These are phyloP conservation scores for Schizaphis graminum DNA, from an alignment of 2,888 invertebrate species.

Conservation along the genomic window DNA sequence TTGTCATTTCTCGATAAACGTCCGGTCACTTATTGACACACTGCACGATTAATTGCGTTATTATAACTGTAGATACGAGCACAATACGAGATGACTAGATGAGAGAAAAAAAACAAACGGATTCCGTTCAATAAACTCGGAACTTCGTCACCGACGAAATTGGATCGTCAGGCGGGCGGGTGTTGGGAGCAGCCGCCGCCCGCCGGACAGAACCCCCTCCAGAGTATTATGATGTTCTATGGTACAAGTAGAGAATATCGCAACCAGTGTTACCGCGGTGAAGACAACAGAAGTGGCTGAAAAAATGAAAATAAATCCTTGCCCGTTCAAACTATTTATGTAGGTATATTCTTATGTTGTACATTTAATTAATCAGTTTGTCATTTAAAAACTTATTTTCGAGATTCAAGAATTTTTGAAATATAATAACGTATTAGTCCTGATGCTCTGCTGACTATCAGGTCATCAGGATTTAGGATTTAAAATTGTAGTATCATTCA, in stretches of 20 bases:
- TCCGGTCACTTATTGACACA: background rate
- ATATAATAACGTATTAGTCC: background rate
- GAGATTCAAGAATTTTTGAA: background rate
- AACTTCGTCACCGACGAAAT: conserved; percentile 51
- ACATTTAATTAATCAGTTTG: background rate
- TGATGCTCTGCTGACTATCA: background rate
- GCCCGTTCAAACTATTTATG: background rate
- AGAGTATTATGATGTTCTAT: background rate
- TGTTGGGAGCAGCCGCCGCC: background rate
- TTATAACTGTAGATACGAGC: background rate
- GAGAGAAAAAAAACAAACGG: conserved; percentile 18
- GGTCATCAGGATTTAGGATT: too few relatives aligned
- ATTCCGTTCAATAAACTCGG: conserved; percentile 56
- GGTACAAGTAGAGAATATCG: background rate
- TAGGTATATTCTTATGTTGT: background rate
- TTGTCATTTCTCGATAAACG: conserved; percentile 20
- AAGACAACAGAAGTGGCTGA: background rate
- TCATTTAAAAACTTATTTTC: background rate
- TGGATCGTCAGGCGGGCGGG: conserved; percentile 20
- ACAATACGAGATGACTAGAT: background rate
- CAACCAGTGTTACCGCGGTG: conserved; percentile 35
- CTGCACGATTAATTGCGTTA: background rate
- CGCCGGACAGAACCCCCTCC: background rate
- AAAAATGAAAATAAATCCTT: background rate
- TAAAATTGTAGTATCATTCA: background rate